A percentile compares a stretch with the other conserved stretches of the same genome.
These are phyloP conservation scores for Rhizomys pruinosus DNA, from an alignment of 2,113 vertebrate genomes.

Conservation along the genomic window DNA sequence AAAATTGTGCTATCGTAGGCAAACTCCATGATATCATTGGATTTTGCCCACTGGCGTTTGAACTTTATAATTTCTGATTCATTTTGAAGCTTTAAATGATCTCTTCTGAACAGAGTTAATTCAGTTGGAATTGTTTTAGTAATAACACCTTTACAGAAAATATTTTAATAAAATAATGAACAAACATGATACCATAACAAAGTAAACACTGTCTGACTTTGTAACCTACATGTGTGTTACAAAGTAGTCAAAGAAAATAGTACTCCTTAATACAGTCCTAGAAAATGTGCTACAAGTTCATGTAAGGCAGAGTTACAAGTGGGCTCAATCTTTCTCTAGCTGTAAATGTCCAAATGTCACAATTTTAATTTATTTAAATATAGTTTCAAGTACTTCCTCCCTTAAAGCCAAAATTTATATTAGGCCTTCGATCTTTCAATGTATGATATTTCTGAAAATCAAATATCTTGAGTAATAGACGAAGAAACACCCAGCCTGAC, in stretches of 20 bases:
- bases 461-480: not conserved
- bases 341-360: not conserved
- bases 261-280: not conserved
- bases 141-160: not conserved
- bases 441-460: not conserved
- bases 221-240: not conserved
- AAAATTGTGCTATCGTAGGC: not conserved
- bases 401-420: constrained; percentile 26
- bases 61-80: not conserved
- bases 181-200: not conserved
- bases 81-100: not conserved
- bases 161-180: not conserved
- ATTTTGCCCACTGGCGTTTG: not conserved
- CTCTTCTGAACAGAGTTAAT: not conserved
- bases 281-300: not conserved
- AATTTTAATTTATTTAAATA: not conserved
- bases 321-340: not conserved
- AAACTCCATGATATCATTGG: not conserved
- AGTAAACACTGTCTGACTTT: not conserved
- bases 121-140: not conserved
- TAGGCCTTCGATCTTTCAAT: not conserved
- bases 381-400: not conserved
- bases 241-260: not conserved
- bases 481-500: not conserved
- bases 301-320: not conserved